Evolutionary conservation across 2,113 vertebrate genomes (phyloP), one percentile per base, ranked within the genome.

Genomic region (Heteronetta atricapilla): DNA sequence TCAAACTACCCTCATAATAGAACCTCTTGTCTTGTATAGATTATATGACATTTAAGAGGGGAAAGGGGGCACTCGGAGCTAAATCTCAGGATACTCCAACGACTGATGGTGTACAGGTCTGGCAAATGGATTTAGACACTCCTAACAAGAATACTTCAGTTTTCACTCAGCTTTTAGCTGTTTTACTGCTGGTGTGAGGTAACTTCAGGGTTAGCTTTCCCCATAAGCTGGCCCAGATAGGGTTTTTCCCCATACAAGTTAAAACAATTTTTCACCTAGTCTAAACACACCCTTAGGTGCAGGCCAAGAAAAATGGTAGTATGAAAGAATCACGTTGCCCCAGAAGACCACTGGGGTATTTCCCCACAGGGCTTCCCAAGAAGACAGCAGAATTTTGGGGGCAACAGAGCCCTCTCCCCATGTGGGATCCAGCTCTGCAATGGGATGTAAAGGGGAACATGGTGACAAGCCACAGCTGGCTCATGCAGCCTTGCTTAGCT

Each of bases 1-100:
- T 96, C 90, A 95, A 93, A 90, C 91, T 93, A 94, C 92, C 59
- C 94, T 94, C 95, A 94, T 94, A 96, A 95, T 90, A 92, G 95
- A 92, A 84, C 91, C 83, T 93, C 89, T 95, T 95, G 94, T 96
- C 95, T 93, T 92, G 85, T 93, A 68, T 72, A 82, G 93, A 90
- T 94, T 96, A 90, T 87, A 36, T 69, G 94, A 95, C 93, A 88
- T 94, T 88, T 97, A 95, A 92, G 95, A 97, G 93, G 53, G 77
- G 59, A 94, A 94, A 87, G 67, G 93, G 89, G 93, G 91, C 81
- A 95, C 75, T 94, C 3, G 0, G 69, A 90, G 75, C 40, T 91
- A 88, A 85, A 90, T 85, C 96, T 94, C 89, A 79, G 84, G 91
- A 93, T 91, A 96, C 87, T 89, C 53, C 66, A 91, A 6, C 0